Base-by-base conservation (phyloP, 2,797 vertebrate genomes). In the Gorsachius magnificus region DNA sequence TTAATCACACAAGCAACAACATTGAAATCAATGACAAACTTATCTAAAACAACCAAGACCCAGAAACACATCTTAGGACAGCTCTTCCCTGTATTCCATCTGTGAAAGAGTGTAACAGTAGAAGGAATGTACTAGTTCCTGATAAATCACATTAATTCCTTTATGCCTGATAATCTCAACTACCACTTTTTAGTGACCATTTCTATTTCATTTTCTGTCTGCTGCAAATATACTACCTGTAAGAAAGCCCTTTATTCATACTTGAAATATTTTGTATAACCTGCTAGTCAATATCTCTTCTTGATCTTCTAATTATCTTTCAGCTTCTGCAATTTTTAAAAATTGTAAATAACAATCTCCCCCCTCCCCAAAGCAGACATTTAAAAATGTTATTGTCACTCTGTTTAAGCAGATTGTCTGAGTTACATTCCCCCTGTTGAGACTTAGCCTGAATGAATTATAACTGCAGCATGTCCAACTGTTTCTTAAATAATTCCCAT, bases 401-500 rank as follows among this genome's bases (percentile, higher is more conserved):
- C 78, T 90, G 63, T 65, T 93, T 89, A 91, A 94, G 64, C 56
- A 91, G 70, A 54, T 69, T 91, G 57, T 92, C 68, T 89, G 83
- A 87, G 60, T 86, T 95, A 89, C 89, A 76, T 90, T 96, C 54
- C 90, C 91, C 96, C 95, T 90, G 89, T 96, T 95, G 94, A 97
- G 97, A 96, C 46, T 70, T 96, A 95, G 61, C 60, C 93, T 81
- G 85, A 90, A 95, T 96, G 74, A 93, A 96, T 97, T 94, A 79
- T 66, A 93, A 88, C 90, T 92, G 87, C 78, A 88, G 24, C 35
- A 81, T 72, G 77, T 94, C 96, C 97, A 97, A 92, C 94, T 94
- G 96, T 96, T 97, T 97, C 89, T 94, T 96, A 97, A 97, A 95
- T 94, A 96, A 96, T 97, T 94, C 92, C 74, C 90, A 94, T 97